phyloP scores from a whole-genome alignment of 2,888 invertebrate genomes.

The Pherbina coryleti region DNA sequence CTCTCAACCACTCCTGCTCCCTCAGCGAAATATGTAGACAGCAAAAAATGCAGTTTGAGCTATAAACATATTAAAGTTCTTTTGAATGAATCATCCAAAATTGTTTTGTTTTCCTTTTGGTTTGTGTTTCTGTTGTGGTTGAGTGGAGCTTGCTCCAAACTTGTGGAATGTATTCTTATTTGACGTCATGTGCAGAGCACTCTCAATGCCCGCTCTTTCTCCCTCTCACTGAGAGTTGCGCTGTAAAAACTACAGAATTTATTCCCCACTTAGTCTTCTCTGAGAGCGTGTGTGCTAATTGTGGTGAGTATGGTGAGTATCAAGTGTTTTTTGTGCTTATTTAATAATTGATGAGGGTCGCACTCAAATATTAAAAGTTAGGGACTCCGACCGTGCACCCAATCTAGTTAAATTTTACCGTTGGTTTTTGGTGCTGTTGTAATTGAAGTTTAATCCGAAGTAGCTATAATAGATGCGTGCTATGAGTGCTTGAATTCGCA shows the following conservation, averaged over 20 bases:
- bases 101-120: neutral
- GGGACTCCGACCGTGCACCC: conserved; percentile 51
- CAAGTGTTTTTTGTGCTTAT: neutral
- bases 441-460: neutral
- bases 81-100: conserved; percentile 50
- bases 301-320: conserved; percentile 5
- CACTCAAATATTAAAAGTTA: conserved; percentile 63
- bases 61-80: conserved; percentile 52
- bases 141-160: neutral
- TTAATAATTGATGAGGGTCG: conserved; percentile 63
- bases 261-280: neutral
- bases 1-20: neutral
- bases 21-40: conserved; percentile 20
- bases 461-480: conserved; percentile 33
- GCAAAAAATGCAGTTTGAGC: conserved; percentile 47
- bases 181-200: neutral
- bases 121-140: neutral
- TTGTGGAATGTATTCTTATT: conserved; percentile 13
- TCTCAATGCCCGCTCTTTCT: neutral
- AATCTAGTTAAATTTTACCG: neutral
- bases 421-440: conserved; percentile 5
- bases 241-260: neutral
- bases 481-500: neutral
- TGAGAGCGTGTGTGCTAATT: neutral
- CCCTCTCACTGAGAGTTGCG: neutral